Percentiles rank a stretch among this genome's conserved stretches.
phyloP scores from a whole-genome alignment of 2,797 vertebrate genomes.

The Streptopelia turtur region DNA sequence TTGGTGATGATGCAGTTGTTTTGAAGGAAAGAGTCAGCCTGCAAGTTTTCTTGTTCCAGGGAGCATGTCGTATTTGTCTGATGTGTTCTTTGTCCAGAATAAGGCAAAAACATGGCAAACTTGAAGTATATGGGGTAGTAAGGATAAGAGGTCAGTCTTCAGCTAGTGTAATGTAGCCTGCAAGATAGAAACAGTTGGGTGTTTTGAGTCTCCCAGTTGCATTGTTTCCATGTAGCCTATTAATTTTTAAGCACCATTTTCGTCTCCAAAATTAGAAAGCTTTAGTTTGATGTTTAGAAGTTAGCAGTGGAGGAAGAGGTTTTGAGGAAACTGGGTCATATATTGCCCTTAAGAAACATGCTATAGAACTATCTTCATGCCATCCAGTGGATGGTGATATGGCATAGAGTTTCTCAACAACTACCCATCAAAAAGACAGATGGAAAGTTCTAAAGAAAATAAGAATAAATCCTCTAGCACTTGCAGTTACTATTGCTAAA shows the following conservation, averaged over 20 bases:
- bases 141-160: conserved; percentile 1
- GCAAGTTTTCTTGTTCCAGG: background rate
- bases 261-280: background rate
- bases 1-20: conserved; percentile 43
- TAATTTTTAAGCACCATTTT: conserved; percentile 35
- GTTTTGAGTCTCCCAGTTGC: background rate
- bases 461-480: conserved; percentile 42
- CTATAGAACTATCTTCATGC: background rate
- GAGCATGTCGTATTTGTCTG: background rate
- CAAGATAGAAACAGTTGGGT: background rate
- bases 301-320: background rate
- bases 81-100: conserved; percentile 31
- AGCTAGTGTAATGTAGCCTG: background rate
- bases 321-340: background rate
- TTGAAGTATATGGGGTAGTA: conserved; percentile 41
- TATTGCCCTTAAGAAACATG: background rate
- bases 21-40: conserved; percentile 8
- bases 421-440: conserved; percentile 9
- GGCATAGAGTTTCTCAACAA: background rate
- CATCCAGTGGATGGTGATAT: background rate
- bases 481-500: conserved; percentile 71
- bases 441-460: conserved; percentile 39
- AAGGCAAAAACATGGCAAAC: background rate
- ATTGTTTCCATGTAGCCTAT: conserved; percentile 4
- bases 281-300: conserved; percentile 38